These are phyloP conservation scores for Chydorus sphaericus DNA, from an alignment of 2,888 invertebrate genomes.

Conservation along the genomic window DNA sequence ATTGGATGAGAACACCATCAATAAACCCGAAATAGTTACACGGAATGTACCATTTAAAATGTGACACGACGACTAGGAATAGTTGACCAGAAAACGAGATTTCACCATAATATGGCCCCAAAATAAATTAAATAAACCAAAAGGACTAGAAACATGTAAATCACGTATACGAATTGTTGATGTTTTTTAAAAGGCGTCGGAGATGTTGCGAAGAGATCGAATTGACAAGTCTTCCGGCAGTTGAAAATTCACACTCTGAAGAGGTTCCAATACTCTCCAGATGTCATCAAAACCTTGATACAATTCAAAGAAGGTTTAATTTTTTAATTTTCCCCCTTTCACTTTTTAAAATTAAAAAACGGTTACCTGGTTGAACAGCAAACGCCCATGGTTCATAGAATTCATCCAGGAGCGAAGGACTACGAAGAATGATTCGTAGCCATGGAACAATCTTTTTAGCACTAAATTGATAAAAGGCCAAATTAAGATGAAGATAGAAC, in stretches of 20 bases:
- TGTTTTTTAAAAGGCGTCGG: slow-evolving; percentile 66
- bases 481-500: no score
- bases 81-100: no score
- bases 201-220: slow-evolving; percentile 92
- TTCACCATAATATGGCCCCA: no score
- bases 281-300: slow-evolving; percentile 85
- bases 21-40: no score
- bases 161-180: no score
- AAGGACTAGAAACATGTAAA: background rate
- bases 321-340: background rate
- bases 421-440: slow-evolving; percentile 84
- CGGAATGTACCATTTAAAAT: no score
- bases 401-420: slow-evolving; percentile 56
- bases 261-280: slow-evolving; percentile 70
- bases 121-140: background rate
- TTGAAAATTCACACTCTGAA: slow-evolving; percentile 74
- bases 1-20: no score
- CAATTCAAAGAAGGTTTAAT: slow-evolving; percentile 18
- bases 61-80: no score
- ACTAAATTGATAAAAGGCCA: no score
- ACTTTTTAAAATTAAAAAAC: background rate
- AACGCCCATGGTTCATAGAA: slow-evolving; percentile 89
- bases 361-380: slow-evolving; percentile 69
- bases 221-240: slow-evolving; percentile 93
- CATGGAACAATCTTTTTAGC: slow-evolving; percentile 82